phyloP scores from a whole-genome alignment of 2,797 vertebrate species.

The Onychomys arenicola region DNA sequence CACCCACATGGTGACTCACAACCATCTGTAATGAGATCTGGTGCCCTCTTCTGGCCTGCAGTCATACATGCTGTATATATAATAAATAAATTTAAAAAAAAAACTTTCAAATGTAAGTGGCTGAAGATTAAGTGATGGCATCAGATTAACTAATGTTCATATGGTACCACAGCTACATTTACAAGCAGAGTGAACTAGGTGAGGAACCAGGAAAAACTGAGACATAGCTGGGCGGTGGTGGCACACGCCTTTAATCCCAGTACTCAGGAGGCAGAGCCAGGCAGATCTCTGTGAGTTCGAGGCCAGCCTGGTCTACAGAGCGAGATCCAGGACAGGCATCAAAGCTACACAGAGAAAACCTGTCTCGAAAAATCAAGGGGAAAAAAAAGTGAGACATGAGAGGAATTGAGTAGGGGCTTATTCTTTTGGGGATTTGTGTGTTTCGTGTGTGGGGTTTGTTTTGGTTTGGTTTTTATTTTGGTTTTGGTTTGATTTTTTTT shows the following conservation, averaged over 20 bases:
- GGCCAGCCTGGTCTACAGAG: too few species aligned
- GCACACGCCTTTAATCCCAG: too few species aligned
- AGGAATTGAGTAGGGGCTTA: constrained; percentile 31
- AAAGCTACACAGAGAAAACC: too few species aligned
- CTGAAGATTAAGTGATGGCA: not conserved
- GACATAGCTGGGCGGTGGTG: not conserved
- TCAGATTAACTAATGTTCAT: not conserved
- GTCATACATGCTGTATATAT: too few species aligned
- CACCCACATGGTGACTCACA: too few species aligned
- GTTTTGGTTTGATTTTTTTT: not conserved
- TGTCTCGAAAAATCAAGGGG: too few species aligned
- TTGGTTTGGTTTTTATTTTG: not conserved
- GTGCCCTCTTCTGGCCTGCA: too few species aligned
- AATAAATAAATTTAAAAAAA: too few species aligned
- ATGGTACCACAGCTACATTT: not conserved
- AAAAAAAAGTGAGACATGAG: not conserved
- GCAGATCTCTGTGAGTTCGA: too few species aligned
- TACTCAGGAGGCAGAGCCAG: too few species aligned
- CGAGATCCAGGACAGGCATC: too few species aligned
- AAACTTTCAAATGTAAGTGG: constrained; percentile 15
- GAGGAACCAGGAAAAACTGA: not conserved
- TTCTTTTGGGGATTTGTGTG: not conserved
- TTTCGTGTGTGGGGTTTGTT: not conserved
- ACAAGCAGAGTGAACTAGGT: not conserved
- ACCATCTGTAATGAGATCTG: too few species aligned